Base-by-base conservation (phyloP, 2,113 vertebrate genomes). In the Tympanuchus pallidicinctus region DNA sequence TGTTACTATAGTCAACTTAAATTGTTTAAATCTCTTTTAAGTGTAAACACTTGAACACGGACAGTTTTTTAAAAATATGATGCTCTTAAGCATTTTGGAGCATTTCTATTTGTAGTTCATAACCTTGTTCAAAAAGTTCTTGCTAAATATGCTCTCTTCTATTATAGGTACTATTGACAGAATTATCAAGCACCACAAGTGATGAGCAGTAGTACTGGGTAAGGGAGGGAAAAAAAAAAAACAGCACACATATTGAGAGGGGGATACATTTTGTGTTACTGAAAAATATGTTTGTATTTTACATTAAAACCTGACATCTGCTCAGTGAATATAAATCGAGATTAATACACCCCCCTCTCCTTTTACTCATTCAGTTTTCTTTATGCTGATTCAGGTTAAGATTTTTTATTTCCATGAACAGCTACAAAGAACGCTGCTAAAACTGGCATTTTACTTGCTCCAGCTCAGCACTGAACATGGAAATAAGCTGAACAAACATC, bases 1-100 rank as follows among this genome's bases (percentile, higher is more conserved):
- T 94, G 96, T 97, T 97, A 97, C 97, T 96, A 97, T 96, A 97
- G 95, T 97, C 96, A 97, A 98, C 97, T 97, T 96, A 98, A 98
- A 97, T 97, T 98, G 98, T 98, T 98, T 98, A 98, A 98, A 97
- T 97, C 97, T 95, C 94, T 97, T 97, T 97, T 96, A 98, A 97
- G 94, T 97, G 96, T 97, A 98, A 98, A 98, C 97, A 97, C 96
- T 98, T 94, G 97, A 96, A 96, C 96, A 92, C 65, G 95, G 93
- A 89, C 92, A 65, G 83, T 78, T 21, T 96, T 96, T 97, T 95
- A 95, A 95, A 97, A 97, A 95, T 95, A 95, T 32, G 93, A 92
- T 92, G 88, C 93, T 97, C 97, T 97, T 95, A 95, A 97, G 94
- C 96, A 97, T 97, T 96, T 95, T 95, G 80, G 84, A 74, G 14